These are phyloP conservation scores for Heliangelus exortis DNA, from an alignment of 2,797 vertebrate genomes.

Conservation along the genomic window DNA sequence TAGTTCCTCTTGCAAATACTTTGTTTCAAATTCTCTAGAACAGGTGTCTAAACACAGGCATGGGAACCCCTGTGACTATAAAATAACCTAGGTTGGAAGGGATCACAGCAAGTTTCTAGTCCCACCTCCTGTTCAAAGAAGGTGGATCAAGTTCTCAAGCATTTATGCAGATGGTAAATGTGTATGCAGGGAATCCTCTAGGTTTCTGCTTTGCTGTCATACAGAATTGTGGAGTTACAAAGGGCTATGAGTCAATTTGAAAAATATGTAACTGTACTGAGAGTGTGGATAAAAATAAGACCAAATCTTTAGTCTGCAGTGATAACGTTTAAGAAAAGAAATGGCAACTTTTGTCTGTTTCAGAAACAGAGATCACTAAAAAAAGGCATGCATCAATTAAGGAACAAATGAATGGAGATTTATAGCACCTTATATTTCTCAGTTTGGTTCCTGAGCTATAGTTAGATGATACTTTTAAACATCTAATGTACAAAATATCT, in stretches of 20 bases:
- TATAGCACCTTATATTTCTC: not conserved
- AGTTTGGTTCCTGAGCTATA: not conserved
- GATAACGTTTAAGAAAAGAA: not conserved
- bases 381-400: not conserved
- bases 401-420: not conserved
- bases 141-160: not conserved
- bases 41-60: not conserved
- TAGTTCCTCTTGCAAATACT: not conserved
- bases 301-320: not conserved
- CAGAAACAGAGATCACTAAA: not conserved
- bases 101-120: not conserved
- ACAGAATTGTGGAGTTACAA: not conserved
- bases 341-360: not conserved
- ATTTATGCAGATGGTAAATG: not conserved
- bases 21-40: not conserved
- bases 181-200: rapidly evolving
- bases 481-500: not conserved
- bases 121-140: not conserved
- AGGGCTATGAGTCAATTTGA: not conserved
- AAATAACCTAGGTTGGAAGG: not conserved
- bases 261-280: not conserved
- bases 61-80: not conserved
- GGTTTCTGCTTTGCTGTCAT: not conserved
- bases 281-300: not conserved
- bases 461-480: not conserved